Evolutionary conservation across 2,797 vertebrate genomes (phyloP), one percentile per base, ranked within the genome.

Genomic region (Notoglanidium macrostoma): DNA sequence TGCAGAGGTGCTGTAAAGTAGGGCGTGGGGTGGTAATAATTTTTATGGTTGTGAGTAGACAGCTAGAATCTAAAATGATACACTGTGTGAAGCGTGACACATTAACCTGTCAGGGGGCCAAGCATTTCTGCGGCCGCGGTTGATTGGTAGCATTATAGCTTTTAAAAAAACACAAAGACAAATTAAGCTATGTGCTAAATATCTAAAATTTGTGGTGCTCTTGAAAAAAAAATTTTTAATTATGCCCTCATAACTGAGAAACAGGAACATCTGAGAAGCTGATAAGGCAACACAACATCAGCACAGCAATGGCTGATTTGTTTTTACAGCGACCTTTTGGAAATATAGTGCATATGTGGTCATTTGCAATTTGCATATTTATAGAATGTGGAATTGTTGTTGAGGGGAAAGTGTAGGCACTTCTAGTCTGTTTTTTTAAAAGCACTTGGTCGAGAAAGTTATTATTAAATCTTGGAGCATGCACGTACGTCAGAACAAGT

Each of bases 341-440:
- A 57, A 57, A 40, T 57, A 15, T 14, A 61, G 4, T 26, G 55
- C 77, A 44, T 40, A 35, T 14, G 77, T 80, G 77, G 77, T 79
- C 55, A 79, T 26, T 40, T 80, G 32, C 32, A 61, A 82, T 51
- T 82, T 82, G 40, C 80, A 82, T 67, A 29, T 82, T 29, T 67
- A 51, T 82, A 51, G 61, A 67, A 49, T 67, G 26, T 51, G 57
- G 35, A 81, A 46, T 83, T 68, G 9, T 68, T 67, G 61, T 32
- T 61, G 46, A 83, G n/a, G 23, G 44, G 51, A 80, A 51, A 46
- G 57, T 46, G 40, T 81, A n/a, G 79, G 57, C 8, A 14, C 40
- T 81, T 79, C n/a, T 19, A 17, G 29, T 79, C 29, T 59, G 10
- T 57, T 21, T 44, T 19, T 21, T 55, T 55, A 10, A 11, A 78